Evolutionary conservation across 2,113 vertebrate genomes (phyloP).

Genomic region (Picathartes gymnocephalus): DNA sequence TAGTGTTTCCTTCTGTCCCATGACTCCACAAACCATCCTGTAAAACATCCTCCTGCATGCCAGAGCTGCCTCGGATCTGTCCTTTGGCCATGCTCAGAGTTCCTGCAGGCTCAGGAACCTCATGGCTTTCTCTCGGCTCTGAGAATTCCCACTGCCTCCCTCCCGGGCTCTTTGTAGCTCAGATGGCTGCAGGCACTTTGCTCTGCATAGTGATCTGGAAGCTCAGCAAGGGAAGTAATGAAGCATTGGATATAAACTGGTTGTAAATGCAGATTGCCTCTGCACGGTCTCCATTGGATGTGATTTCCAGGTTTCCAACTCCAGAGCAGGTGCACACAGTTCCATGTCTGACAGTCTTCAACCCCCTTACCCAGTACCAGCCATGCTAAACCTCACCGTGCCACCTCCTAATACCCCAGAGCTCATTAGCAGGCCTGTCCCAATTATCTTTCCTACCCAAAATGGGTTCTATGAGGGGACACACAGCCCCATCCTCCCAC

Average conservation of each 20-base stretch:
- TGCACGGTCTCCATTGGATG: rapidly evolving
- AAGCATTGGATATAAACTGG: neutral
- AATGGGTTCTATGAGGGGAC: rapidly evolving
- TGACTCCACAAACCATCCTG: neutral
- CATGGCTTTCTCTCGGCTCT: rapidly evolving
- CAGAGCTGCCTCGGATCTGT: neutral
- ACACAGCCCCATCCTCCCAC: neutral
- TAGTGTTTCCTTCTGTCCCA: neutral
- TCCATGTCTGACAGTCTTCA: neutral
- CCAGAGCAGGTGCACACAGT: neutral
- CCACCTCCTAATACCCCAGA: neutral
- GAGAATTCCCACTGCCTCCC: neutral
- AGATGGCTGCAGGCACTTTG: neutral
- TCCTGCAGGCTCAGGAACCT: neutral
- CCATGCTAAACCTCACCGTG: neutral
- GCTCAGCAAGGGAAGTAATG: neutral
- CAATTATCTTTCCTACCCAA: neutral
- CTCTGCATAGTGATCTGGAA: neutral
- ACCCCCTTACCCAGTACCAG: neutral
- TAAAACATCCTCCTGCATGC: neutral
- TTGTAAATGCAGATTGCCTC: neutral
- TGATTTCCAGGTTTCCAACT: neutral
- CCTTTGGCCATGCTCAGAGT: neutral
- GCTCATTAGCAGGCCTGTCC: neutral
- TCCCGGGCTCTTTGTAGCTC: neutral